Evolutionary conservation across 2,113 vertebrate species (phyloP).

Genomic region (Thamnaconus septentrionalis): DNA sequence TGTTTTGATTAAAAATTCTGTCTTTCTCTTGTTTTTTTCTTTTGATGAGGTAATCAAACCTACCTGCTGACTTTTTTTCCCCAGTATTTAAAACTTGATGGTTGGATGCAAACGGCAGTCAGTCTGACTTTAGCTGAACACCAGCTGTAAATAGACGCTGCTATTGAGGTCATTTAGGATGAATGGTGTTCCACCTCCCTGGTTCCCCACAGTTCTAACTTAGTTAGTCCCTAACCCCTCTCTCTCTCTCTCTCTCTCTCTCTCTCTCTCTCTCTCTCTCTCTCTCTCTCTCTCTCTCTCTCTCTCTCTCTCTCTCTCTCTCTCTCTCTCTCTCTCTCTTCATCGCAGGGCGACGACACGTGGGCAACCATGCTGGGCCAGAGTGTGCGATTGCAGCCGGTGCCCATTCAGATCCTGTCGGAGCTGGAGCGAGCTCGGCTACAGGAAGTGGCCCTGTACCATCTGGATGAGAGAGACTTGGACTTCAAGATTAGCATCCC

Average conservation of each 20-base stretch:
- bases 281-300: slow-evolving; percentile 1
- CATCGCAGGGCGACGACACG: slow-evolving; percentile 69
- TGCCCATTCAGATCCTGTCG: slow-evolving; percentile 78
- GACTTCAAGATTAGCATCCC: slow-evolving; percentile 79
- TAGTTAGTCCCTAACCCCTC: neutral
- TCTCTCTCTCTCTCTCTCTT: slow-evolving; percentile 8
- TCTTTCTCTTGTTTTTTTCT: no score
- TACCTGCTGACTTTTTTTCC: neutral
- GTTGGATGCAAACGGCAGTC: no score
- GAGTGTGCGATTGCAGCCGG: slow-evolving; percentile 73
- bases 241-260: slow-evolving; percentile 6
- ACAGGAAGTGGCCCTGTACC: slow-evolving; percentile 77
- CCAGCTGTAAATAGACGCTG: no score
- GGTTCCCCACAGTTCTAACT: neutral
- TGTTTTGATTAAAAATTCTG: no score
- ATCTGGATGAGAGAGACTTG: slow-evolving; percentile 75
- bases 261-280: slow-evolving; percentile 40
- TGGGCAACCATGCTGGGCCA: slow-evolving; percentile 81
- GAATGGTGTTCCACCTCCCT: neutral
- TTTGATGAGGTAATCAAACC: no score
- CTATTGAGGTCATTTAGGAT: no score
- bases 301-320: neutral
- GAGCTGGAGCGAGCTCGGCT: slow-evolving; percentile 79
- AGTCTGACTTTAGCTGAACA: no score
- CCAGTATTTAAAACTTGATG: no score